phyloP scores from a whole-genome alignment of 2,888 invertebrate species.

The Nymphalis polychloros region DNA sequence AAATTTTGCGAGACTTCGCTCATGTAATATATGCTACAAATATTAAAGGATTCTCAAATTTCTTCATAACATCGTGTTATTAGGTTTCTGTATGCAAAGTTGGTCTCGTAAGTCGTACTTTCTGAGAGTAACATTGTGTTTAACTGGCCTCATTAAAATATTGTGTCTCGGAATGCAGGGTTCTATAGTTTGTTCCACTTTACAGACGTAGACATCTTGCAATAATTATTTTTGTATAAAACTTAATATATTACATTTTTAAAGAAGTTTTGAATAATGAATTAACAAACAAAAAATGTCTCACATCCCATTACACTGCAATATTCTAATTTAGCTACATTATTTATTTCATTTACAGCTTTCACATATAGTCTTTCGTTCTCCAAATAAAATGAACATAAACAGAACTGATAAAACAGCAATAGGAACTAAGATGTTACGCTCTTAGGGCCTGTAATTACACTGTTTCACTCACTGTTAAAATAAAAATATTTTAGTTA shows the following conservation, averaged over 20 bases:
- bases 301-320: too few species aligned
- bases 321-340: neutral
- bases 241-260: neutral
- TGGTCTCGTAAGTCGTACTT: neutral
- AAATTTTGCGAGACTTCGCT: neutral
- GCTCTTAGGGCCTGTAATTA: too few species aligned
- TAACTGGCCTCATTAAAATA: conserved; percentile 8
- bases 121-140: neutral
- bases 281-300: too few species aligned
- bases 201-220: neutral
- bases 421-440: too few species aligned
- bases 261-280: too few species aligned
- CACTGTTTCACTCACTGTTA: too few species aligned
- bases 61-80: neutral
- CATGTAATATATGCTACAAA: neutral
- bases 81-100: neutral
- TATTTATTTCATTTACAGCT: neutral
- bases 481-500: too few species aligned
- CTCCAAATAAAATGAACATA: too few species aligned
- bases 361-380: neutral
- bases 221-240: neutral
- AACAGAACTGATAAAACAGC: too few species aligned
- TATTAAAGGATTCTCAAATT: conserved; percentile 1
- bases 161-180: conserved; percentile 1
- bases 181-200: neutral